phyloP scores from a whole-genome alignment of 2,797 vertebrate genomes.

The Dendrocincla fuliginosa region DNA sequence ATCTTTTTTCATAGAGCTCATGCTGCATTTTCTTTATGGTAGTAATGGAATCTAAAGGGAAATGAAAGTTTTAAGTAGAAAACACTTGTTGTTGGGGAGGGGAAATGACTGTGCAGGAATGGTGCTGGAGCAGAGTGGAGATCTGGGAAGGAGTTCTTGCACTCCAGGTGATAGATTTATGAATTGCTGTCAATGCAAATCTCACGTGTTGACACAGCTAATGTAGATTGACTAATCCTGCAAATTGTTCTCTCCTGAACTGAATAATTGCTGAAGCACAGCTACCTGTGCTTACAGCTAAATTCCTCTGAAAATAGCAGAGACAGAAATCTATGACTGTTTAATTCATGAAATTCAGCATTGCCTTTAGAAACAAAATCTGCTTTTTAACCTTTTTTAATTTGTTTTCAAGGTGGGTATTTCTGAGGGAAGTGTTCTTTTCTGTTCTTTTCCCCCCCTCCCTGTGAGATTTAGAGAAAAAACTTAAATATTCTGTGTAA shows the following conservation, averaged over 20 bases:
- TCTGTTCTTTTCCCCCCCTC: fast-evolving
- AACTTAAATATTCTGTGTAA: background rate
- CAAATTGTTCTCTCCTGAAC: conserved; percentile 29
- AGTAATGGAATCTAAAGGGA: conserved; percentile 30
- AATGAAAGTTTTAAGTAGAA: background rate
- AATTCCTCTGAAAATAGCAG: conserved; percentile 29
- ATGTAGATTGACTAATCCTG: conserved; percentile 12
- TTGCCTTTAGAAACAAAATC: background rate
- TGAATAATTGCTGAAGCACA: conserved; percentile 33
- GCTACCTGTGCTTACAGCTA: conserved; percentile 28
- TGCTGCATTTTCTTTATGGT: conserved; percentile 30
- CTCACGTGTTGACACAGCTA: conserved; percentile 35
- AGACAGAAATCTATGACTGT: background rate
- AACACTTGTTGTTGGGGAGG: background rate
- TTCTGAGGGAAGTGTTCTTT: background rate
- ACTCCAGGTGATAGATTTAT: conserved; percentile 10
- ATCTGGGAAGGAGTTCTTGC: background rate
- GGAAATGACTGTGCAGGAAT: background rate
- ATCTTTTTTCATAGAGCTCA: conserved; percentile 3
- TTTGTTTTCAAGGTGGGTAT: background rate
- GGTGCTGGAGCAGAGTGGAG: background rate
- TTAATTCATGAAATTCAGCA: background rate
- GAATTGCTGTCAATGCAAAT: conserved; percentile 17
- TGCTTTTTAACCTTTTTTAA: background rate
- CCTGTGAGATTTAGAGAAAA: background rate